Base-by-base conservation (phyloP, 2,888 invertebrate genomes). In the Synergus japonicus region DNA sequence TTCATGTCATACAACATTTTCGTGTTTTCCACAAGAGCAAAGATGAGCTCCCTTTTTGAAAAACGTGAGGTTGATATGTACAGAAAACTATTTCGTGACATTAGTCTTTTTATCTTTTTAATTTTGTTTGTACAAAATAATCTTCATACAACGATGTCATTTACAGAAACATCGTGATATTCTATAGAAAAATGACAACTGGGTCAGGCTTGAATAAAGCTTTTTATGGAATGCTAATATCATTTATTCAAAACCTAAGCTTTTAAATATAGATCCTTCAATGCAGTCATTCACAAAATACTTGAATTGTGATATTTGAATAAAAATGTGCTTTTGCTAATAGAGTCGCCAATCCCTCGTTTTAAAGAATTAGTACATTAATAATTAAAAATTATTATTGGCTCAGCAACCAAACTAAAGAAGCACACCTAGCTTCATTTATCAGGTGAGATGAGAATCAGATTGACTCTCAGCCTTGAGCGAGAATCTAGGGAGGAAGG, bases 11-110 rank as follows among this genome's bases (percentile, higher is more conserved):
- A 43, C 10, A 18, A n/a, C 4, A 18, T 29, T 29, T 22, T 63
- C 18, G 12, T 18, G 8, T 46, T 63, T 76, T 63, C 49, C 29
- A 8, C 69, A 46, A 44, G 15, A 69, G 22, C 46, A 69, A 69
- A 7, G 41, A 29, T 29, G 29, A 0, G 15, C 29, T 12, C 9
- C 10, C 63, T 63, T 63, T 63, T 63, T 22, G 22, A 10, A 29
- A 12, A 63, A 63, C 22, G 12, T 37, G 37, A 37, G 4, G 0
- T 37, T 37, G 37, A 37, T 37, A 37, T 37, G 5, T n/a, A 54
- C 54, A 3, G 0, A n/a, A n/a, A n/a, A 54, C 13, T n/a, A n/a
- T 54, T 9, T 9, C 9, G 54, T n/a, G n/a, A n/a, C n/a, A n/a
- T 54, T 9, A n/a, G n/a, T 2, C 3, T 54, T 54, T n/a, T 54